Base-by-base conservation (phyloP, 2,113 vertebrate species). In the Lamprologus ornatipinnis region DNA sequence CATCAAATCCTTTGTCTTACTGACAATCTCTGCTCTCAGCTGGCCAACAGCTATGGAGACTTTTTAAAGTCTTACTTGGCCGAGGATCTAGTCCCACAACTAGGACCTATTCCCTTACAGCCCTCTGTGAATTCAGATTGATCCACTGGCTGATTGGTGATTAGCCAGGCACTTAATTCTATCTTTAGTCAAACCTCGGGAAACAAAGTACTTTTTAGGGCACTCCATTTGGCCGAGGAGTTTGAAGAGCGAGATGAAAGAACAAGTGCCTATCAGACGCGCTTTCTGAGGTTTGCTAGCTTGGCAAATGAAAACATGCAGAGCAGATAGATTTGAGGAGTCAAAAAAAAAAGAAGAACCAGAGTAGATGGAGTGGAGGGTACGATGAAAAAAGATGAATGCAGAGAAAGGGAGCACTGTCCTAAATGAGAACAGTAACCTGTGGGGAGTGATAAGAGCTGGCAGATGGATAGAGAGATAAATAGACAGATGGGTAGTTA, bases 401-500 rank as follows among this genome's bases (percentile, higher is more conserved):
- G 12, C 60, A 78, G 73, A 78, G 26, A 51, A 78, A 78, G 37
- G 45, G 82, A 90, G 68, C 85, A 80, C 58, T 54, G 58, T 85
- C 82, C 86, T 91, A 89, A 91, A 93, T 83, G 92, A 90, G 90
- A 93, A 92, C 78, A 85, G 90, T 91, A 89, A 94, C 92, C 93
- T 94, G 92, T 91, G 87, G 92, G 87, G 89, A 90, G 90, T 81
- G 91, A 91, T 94, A 94, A 95, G 95, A 93, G 92, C 85, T 78
- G 90, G 84, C 92, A 92, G 93, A 95, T 94, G 95, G 91, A 90
- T 90, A 10, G 86, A 94, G 87, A 37, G 95, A 96, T 96, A 95
- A 92, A 93, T 86, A 93, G 93, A 95, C 94, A 96, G 95, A 96
- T 96, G 94, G 94, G 95, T 94, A 91, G 93, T 92, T 92, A 93